Conservation (phyloP, 2,113 vertebrate species). For the Eurypyga helias region DNA sequence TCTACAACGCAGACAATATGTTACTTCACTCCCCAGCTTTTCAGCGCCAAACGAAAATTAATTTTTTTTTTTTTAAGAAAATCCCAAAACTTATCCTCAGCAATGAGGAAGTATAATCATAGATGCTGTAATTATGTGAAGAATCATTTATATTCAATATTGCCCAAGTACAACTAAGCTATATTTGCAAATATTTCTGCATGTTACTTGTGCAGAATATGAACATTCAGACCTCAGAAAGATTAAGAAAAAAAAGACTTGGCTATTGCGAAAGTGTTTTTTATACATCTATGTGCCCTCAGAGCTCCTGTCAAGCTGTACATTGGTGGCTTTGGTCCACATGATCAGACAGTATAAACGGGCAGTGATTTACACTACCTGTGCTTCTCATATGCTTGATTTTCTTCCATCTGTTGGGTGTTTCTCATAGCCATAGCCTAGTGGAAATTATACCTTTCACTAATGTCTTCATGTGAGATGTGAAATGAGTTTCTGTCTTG, state of each 20-base stretch:
- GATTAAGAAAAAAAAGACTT: neutral
- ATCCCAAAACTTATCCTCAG: neutral
- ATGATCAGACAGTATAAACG: neutral
- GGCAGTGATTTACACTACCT: neutral
- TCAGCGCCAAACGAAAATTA: neutral
- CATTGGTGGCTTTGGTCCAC: neutral
- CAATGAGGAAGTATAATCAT: neutral
- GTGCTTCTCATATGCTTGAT: neutral
- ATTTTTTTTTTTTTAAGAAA: neutral
- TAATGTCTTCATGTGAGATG: neutral
- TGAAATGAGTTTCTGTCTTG: neutral
- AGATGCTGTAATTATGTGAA: neutral
- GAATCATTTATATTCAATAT: neutral
- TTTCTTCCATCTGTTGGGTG: neutral
- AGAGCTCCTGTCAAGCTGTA: neutral
- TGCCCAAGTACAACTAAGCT: neutral
- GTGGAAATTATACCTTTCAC: neutral
- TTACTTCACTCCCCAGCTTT: neutral
- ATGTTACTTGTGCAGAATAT: neutral
- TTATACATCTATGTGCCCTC: neutral
- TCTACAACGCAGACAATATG: neutral
- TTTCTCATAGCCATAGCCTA: neutral
- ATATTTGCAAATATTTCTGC: neutral
- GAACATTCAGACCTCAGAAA: neutral
- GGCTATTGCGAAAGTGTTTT: neutral